Base-by-base conservation (phyloP, 2,888 invertebrate species). In the Dryobota labecula region DNA sequence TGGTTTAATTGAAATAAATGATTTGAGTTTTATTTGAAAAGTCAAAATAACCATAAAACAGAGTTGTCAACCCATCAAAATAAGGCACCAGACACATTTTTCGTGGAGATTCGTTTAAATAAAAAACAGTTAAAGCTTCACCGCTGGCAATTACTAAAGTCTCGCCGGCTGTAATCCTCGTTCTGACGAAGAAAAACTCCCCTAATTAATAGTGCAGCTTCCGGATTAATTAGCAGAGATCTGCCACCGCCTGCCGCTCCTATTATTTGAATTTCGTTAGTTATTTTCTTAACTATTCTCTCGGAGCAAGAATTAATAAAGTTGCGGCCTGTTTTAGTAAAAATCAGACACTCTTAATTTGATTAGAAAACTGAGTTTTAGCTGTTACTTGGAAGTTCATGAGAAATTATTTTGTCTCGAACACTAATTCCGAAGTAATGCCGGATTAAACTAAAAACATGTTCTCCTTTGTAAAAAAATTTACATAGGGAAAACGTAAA, bases 141-240 rank as follows among this genome's bases (percentile, higher is more conserved):
- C 70, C 82, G 81, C 73, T 74, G 66, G 91, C 90, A 90, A 93
- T 92, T 92, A 92, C 90, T 86, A 83, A 80, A 86, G 86, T 86
- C 90, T 88, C 88, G 86, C 80, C 87, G 84, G 84, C 81, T 85
- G 87, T 94, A 93, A 93, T 93, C 92, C 91, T 82, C 86, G 82
- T 84, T 77, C 88, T 87, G 91, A 91, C 89, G 92, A 89, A 91
- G 92, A 94, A 94, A 94, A 95, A 93, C 91, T 92, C 91, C 75
- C 86, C 90, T 94, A 94, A 94, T 95, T 94, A 94, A 95, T 94
- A 94, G 92, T 92, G 90, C 91, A 92, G 92, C 91, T 90, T 88
- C 90, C 86, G 90, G 93, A 92, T 93, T 94, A 92, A 94, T 94
- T 94, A 94, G 91, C 88, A 88, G 86, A 85, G 91, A 90, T 92